Base-by-base conservation (phyloP, 2,113 vertebrate genomes). In the Catharus bicknelli region DNA sequence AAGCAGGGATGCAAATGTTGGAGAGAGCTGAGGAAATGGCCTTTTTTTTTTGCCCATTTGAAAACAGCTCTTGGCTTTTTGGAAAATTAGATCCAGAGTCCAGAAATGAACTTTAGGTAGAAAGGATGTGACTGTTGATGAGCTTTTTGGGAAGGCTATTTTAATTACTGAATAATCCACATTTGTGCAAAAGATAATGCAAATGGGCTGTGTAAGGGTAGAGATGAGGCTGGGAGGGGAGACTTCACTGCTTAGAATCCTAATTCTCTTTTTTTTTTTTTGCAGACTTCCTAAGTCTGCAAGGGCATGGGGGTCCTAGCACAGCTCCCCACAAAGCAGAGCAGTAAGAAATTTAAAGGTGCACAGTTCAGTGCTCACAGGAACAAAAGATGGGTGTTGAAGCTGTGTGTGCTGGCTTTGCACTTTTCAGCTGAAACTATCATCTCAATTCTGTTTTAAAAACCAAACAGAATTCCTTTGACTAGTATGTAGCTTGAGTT, bases 391-490 rank as follows among this genome's bases (percentile, higher is more conserved):
- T 34, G 47, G 10, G 26, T 45, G 8, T 47, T 69, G 58, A 73
- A 89, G 64, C 9, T 20, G 4, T 38, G 20, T 34, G 47, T 12
- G 42, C 47, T 58, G 51, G 22, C 59, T 89, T 90, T 88, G 38
- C 45, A 67, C 21, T 79, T 92, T 59, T 70, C 6, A 3, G 11
- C 47, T 63, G 67, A 85, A 91, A 83, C 57, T 67, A 18, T 64
- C 47, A 40, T 68, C 77, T 91, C 16, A 3, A 18, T 69, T 88
- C 69, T 83, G 26, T 47, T 77, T 85, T 89, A 50, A 91, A 94
- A 94, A 72, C 5, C 30, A 85, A 88, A 62, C 59, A 77, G 54
- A 77, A 86, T 88, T 91, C 55, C 48, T 92, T 74, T 80, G 55
- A 67, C 51, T 54, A 70, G 8, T 70, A 51, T 30, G 43, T 66